These are phyloP conservation scores for Sinelater perroti DNA, from an alignment of 2,888 invertebrate species.

Conservation along the genomic window DNA sequence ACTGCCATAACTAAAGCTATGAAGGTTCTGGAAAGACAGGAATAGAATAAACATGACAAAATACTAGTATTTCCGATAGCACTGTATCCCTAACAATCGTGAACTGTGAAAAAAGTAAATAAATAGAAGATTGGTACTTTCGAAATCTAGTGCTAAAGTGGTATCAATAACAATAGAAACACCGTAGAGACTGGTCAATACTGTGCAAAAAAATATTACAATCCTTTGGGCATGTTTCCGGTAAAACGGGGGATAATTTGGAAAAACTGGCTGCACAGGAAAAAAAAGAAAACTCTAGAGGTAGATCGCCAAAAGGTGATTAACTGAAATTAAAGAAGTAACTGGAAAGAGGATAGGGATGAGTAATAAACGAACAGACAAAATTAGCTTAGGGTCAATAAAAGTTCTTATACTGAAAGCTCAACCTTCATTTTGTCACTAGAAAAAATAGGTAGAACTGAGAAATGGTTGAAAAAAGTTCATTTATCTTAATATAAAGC, in stretches of 20 bases:
- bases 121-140: slow-evolving; percentile 7
- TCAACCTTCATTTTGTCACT: no score
- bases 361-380: no score
- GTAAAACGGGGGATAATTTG: not conserved
- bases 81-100: not conserved
- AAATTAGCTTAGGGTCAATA: no score
- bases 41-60: slow-evolving; percentile 3
- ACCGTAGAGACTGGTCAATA: not conserved
- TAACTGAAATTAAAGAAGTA: slow-evolving; percentile 1
- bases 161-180: slow-evolving; percentile 1
- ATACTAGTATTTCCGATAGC: slow-evolving; percentile 8
- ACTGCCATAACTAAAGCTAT: not conserved
- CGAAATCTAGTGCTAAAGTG: slow-evolving; percentile 5
- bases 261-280: slow-evolving; percentile 2
- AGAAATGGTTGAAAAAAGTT: no score
- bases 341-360: slow-evolving; percentile 5
- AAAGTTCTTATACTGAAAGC: no score
- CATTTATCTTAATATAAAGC: no score
- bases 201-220: not conserved
- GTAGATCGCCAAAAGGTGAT: not conserved
- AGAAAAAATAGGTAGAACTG: no score
- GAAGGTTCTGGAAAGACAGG: slow-evolving; percentile 2
- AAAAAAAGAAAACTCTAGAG: slow-evolving; percentile 1
- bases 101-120: no score
- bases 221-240: slow-evolving; percentile 3